Base-by-base conservation (phyloP, 2,888 invertebrate species). In the Leptinotarsa haldemani region DNA sequence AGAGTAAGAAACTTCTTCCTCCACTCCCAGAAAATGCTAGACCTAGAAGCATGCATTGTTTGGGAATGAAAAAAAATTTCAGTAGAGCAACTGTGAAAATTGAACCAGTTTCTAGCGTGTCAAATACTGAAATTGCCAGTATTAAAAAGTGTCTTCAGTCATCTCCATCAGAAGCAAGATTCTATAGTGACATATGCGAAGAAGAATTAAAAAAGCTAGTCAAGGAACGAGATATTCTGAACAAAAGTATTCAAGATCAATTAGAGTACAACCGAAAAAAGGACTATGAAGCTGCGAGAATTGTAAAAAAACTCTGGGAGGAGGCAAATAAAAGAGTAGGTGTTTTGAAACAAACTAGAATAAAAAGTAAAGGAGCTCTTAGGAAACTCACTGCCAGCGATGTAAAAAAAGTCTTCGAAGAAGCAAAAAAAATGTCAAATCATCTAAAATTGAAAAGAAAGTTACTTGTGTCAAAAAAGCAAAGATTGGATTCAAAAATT, bases 291-390 rank as follows among this genome's bases (percentile, higher is more conserved):
- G 74, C 77, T 4, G 75, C 77, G 0, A 77, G 53, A 40, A 65
- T 77, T 9, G 72, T 76, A 7, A 74, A 75, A n/a, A 78, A 70
- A 50, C 53, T 78, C 4, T 70, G 72, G 71, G 74, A 76, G 25
- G 77, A 73, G 22, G 70, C 73, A 1, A 69, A 75, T 50, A 73
- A 77, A 65, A 65, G 68, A 61, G 46, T 47, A 4, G 25, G 46
- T 53, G 58, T 58, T 22, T 25, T 61, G 9, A 73, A 69, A n/a
- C 66, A 66, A 22, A 61, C 47, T 22, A 65, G 13, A 63, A 3
- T 48, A 2, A 46, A 15, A 48, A 13, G 73, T 22, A 74, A 67
- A 13, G 47, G 9, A 25, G 50, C 25, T 20, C 22, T 56, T 12
- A 74, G 18, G 4, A 58, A 46, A 22, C 63, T 78, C 18, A 70